These are phyloP conservation scores for Drosophila lowei DNA, from an alignment of 1,140 invertebrate species.

Conservation along the genomic window DNA sequence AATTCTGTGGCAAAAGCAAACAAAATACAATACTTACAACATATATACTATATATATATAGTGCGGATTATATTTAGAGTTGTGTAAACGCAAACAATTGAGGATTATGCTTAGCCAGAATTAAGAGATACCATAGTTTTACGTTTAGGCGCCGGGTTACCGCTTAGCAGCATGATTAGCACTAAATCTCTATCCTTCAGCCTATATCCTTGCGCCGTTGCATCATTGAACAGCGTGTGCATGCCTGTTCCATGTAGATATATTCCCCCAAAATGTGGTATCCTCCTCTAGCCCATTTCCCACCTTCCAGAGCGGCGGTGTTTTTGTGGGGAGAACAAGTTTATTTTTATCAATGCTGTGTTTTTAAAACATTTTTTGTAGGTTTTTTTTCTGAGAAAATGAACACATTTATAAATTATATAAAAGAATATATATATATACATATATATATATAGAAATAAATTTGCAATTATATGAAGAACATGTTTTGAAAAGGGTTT, in stretches of 20 bases:
- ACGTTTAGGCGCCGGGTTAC: conserved; percentile 20
- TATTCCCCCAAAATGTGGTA: not conserved
- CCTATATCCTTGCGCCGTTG: not conserved
- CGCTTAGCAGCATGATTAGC: conserved; percentile 14
- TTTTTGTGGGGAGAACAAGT: conserved; percentile 6
- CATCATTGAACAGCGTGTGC: no score
- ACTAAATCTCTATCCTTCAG: not conserved
- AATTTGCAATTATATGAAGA: conserved; percentile 50
- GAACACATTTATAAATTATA: conserved; percentile 42
- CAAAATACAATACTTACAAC: conserved; percentile 24
- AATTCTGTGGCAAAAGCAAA: conserved; percentile 22
- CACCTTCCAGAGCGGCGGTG: conserved; percentile 18
- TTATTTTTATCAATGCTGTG: conserved; percentile 47
- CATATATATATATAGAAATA: conserved; percentile 37
- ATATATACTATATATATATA: no score
- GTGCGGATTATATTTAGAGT: conserved; percentile 26
- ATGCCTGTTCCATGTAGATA: no score
- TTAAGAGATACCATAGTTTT: conserved; percentile 28
- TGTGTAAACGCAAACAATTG: conserved; percentile 25
- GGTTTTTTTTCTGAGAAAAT: conserved; percentile 77
- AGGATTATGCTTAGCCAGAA: conserved; percentile 35
- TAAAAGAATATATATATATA: conserved; percentile 38
- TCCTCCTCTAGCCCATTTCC: conserved; percentile 10
- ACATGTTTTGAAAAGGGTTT: not conserved
- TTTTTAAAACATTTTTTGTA: conserved; percentile 58